Evolutionary conservation across 2,113 vertebrate genomes (phyloP), one percentile per base, ranked within the genome.

Genomic region (Brachyistius frenatus): DNA sequence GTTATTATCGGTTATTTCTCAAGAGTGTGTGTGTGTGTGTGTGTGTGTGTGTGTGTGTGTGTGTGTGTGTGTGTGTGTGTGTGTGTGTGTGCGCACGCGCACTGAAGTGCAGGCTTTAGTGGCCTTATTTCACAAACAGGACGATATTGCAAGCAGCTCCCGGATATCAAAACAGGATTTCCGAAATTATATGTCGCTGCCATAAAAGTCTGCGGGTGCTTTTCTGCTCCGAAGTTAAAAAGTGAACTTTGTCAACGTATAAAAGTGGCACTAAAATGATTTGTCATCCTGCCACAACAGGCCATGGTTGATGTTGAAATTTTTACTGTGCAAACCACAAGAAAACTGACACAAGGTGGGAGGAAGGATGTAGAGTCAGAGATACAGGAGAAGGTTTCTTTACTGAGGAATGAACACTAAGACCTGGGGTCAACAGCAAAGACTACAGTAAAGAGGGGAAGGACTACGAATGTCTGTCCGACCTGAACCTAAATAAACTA

Each of bases 251-350:
- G 10, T 33, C 56, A 13, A 47, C 66, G 36, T 3, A 16, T 52
- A 7, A 39, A 64, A 33, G 46, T 79, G 13, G 7, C 61, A 46
- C 10, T 33, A 32, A 73, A 39, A 76, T 64, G 0, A 64, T 79
- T 58, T 65, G 54, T 85, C 39, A 63, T 67, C 49, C 52, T n/a
- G 23, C 30, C 52, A 66, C 15, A 44, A 37, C 39, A 77, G 83
- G 66, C 58, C 13, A 0, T 11, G 14, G 41, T n/a, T 50, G 31
- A 68, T 57, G 64, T 44, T 73, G 71, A 87, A 32, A 37, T 54
- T 65, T 23, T 23, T 23, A 23, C 23, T 31, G 3, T 47, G 39
- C 8, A 60, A 65, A 68, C 7, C 37, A 10, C 41, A 73, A 63
- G 44, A 61, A 77, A 70, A 66, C 36, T 7, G 11, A 46, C 7